Evolutionary conservation across 2,113 vertebrate species (phyloP).

Genomic region (Trichomycterus rosablanca): DNA sequence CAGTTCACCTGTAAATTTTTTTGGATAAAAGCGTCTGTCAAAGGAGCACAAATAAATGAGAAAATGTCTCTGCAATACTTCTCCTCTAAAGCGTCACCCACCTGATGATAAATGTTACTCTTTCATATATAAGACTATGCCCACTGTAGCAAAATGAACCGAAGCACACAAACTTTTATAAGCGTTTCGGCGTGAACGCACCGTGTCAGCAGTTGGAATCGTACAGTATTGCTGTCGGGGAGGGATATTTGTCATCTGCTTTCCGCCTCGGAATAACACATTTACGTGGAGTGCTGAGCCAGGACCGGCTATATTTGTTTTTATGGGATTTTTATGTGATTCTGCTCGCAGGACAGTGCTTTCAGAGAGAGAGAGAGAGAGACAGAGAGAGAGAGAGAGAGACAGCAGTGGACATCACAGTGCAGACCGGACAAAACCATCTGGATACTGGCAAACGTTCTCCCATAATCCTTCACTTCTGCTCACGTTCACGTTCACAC

Average conservation of each 20-base stretch:
- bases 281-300: conserved; percentile 36
- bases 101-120: too few species aligned
- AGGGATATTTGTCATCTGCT: conserved; percentile 23
- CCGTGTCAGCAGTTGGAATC: conserved; percentile 30
- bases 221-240: background rate
- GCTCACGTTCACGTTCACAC: background rate
- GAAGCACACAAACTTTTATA: background rate
- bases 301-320: conserved; percentile 32
- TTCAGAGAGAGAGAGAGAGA: conserved; percentile 5
- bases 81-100: too few species aligned
- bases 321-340: conserved; percentile 26
- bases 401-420: conserved; percentile 25
- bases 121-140: too few species aligned
- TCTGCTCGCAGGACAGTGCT: conserved; percentile 24
- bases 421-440: conserved; percentile 34
- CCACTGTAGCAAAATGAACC: too few species aligned
- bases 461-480: background rate
- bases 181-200: background rate
- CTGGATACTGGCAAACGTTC: conserved; percentile 26
- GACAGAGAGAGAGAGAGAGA: background rate
- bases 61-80: too few species aligned
- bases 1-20: too few species aligned
- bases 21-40: too few species aligned
- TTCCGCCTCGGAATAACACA: conserved; percentile 14
- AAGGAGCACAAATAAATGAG: too few species aligned